Conservation (phyloP, 2,888 invertebrate species). For the Erpobdella octoculata region DNA sequence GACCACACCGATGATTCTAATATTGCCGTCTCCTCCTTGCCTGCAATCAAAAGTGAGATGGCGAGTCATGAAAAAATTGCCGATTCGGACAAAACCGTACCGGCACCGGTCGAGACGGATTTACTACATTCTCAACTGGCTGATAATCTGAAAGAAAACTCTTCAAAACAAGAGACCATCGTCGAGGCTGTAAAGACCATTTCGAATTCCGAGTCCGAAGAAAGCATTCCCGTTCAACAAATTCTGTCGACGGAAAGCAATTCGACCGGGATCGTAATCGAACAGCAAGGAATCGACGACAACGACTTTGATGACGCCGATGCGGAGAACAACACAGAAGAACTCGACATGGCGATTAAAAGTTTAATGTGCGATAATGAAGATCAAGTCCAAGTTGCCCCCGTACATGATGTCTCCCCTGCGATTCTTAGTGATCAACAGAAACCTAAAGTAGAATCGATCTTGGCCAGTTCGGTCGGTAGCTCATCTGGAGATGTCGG, state of each 20-base stretch:
- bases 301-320: conserved; percentile 15
- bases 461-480: neutral
- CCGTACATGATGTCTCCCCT: no score
- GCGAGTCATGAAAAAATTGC: no score
- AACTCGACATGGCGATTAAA: conserved; percentile 15
- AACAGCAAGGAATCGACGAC: neutral
- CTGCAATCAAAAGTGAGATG: no score
- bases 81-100: no score
- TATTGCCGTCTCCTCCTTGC: no score
- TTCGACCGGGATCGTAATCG: neutral
- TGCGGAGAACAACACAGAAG: conserved; percentile 13
- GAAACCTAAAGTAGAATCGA: neutral
- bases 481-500: neutral
- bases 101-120: no score
- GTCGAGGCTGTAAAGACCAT: conserved; percentile 24
- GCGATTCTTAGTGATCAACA: no score
- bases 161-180: conserved; percentile 23
- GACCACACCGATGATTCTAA: no score
- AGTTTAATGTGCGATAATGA: conserved; percentile 6
- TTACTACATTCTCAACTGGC: neutral
- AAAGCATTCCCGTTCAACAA: neutral
- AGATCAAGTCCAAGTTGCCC: neutral
- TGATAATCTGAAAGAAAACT: conserved; percentile 31
- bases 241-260: neutral
- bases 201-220: neutral